These are phyloP conservation scores for Xestia ashworthii DNA, from an alignment of 2,888 invertebrate genomes.

Conservation along the genomic window DNA sequence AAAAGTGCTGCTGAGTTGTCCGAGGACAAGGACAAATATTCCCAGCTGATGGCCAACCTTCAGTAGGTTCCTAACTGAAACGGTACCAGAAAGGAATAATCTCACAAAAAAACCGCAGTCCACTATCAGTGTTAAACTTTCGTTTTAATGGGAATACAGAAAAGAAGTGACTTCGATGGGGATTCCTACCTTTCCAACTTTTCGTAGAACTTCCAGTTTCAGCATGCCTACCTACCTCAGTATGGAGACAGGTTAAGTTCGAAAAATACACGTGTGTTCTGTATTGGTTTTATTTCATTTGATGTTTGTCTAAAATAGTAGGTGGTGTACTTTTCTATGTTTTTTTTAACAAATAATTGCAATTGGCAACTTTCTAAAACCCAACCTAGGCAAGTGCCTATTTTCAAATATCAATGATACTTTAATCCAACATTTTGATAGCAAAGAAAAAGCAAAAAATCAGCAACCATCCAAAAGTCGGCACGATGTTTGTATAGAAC, in stretches of 20 bases:
- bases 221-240: not conserved
- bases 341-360: not conserved
- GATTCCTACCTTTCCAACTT: not conserved
- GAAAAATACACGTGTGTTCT: not conserved
- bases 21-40: not conserved
- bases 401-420: constrained; percentile 8
- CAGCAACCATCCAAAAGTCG: constrained; percentile 34
- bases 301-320: not conserved
- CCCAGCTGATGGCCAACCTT: not conserved
- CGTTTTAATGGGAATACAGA: not conserved
- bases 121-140: not conserved
- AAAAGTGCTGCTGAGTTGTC: not conserved
- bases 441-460: constrained; percentile 10
- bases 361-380: not conserved
- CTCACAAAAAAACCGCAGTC: not conserved
- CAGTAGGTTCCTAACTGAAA: not conserved
- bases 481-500: constrained; percentile 58
- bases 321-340: not conserved
- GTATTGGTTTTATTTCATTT: not conserved
- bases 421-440: constrained; percentile 7
- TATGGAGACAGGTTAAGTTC: too few species aligned
- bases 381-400: not conserved
- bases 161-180: not conserved
- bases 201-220: not conserved
- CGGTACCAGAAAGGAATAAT: not conserved